These are phyloP conservation scores for Chrysomallon squamiferum DNA, from an alignment of 1,140 invertebrate genomes.

Conservation along the genomic window DNA sequence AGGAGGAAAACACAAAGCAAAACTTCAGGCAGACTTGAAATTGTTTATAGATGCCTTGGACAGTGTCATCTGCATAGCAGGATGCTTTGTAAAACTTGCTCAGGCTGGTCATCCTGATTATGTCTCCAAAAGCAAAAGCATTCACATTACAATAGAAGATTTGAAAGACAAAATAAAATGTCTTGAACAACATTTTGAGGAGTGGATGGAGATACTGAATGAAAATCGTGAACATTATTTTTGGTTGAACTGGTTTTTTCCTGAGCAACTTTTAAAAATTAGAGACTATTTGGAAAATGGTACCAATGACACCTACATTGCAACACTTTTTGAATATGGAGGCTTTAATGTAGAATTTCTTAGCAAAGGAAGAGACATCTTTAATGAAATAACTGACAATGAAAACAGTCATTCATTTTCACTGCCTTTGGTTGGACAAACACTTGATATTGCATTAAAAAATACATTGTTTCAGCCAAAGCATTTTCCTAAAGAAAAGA, in stretches of 20 bases:
- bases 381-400: background rate
- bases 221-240: constrained; percentile 2
- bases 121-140: background rate
- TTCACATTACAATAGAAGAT: background rate
- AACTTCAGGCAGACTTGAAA: constrained; percentile 1
- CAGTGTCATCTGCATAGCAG: constrained; percentile 1
- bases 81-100: background rate
- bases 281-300: background rate
- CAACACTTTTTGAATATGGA: background rate
- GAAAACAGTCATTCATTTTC: background rate
- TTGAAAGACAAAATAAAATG: no score
- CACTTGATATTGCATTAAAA: background rate
- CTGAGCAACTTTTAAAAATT: background rate
- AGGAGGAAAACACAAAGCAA: background rate
- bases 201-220: background rate
- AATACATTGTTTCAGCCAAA: background rate
- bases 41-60: constrained; percentile 11
- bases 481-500: background rate
- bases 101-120: constrained; percentile 15
- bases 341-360: background rate
- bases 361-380: background rate
- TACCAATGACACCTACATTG: background rate
- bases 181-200: no score
- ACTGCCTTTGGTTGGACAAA: background rate
- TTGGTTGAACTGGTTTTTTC: constrained; percentile 17